Evolutionary conservation across 1,140 invertebrate species (phyloP).

Genomic region (Nasonia longicornis): DNA sequence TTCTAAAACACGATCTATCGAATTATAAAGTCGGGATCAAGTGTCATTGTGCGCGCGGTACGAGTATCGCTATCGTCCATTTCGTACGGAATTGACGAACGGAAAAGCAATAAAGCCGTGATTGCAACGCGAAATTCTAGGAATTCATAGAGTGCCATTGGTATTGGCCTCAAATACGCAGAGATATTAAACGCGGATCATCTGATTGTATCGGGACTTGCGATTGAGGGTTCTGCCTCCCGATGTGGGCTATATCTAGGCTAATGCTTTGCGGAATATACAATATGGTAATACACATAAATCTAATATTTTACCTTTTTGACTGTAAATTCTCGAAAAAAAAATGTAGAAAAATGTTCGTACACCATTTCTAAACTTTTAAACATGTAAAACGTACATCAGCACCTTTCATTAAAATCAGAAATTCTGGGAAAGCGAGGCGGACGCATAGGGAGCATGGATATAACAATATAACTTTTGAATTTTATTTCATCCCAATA

Average conservation of each 20-base stretch:
- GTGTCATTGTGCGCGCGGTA: neutral
- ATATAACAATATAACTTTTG: too few relatives aligned
- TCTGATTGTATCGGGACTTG: conserved; percentile 29
- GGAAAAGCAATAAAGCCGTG: neutral
- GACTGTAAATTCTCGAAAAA: too few relatives aligned
- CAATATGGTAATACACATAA: too few relatives aligned
- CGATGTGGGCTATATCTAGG: neutral
- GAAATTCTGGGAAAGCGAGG: too few relatives aligned
- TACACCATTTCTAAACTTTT: too few relatives aligned
- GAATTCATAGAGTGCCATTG: neutral
- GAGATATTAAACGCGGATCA: neutral
- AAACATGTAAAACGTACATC: too few relatives aligned
- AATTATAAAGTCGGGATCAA: neutral
- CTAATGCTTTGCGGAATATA: neutral
- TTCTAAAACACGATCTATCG: neutral
- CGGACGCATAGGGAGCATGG: too few relatives aligned
- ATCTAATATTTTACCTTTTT: too few relatives aligned
- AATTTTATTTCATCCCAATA: too few relatives aligned
- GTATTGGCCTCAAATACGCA: neutral
- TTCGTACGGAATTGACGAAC: neutral
- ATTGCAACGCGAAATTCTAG: neutral
- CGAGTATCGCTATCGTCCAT: too few relatives aligned
- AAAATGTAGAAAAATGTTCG: too few relatives aligned
- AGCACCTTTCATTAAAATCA: too few relatives aligned
- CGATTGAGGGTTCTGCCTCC: neutral